These are phyloP conservation scores for Candidula unifasciata DNA, from an alignment of 2,888 invertebrate species.

Conservation along the genomic window DNA sequence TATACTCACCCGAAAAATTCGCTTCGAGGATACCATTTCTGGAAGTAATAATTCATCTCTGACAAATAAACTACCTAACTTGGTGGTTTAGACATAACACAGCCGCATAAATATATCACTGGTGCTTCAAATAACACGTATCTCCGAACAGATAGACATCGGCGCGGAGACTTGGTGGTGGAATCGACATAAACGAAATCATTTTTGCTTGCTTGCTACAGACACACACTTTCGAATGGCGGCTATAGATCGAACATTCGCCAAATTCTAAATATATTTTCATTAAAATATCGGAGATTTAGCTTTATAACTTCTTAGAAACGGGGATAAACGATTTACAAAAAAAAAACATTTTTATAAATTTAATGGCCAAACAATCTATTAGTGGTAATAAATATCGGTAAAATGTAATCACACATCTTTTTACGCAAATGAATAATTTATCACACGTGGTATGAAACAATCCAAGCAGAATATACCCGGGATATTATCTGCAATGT, in stretches of 20 bases:
- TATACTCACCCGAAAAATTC: neutral
- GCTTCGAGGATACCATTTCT: neutral
- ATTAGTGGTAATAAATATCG: neutral
- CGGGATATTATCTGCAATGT: neutral
- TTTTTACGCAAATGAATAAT: no score
- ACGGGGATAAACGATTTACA: neutral
- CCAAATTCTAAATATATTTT: neutral
- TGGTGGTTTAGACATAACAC: neutral
- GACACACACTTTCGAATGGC: neutral
- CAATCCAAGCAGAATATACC: neutral
- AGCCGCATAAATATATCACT: neutral
- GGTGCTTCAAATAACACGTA: neutral
- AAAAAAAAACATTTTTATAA: neutral
- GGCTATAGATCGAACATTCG: neutral
- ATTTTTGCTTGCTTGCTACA: neutral
- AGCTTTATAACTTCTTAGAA: no score
- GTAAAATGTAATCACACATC: no score
- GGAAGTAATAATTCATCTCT: neutral
- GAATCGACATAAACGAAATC: neutral
- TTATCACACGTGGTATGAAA: no score
- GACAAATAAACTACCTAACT: neutral
- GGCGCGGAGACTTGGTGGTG: neutral
- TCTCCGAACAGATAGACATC: neutral
- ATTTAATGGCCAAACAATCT: neutral
- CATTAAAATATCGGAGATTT: no score